Conservation (phyloP, 2,797 vertebrate species). For the Chrysolophus pictus region DNA sequence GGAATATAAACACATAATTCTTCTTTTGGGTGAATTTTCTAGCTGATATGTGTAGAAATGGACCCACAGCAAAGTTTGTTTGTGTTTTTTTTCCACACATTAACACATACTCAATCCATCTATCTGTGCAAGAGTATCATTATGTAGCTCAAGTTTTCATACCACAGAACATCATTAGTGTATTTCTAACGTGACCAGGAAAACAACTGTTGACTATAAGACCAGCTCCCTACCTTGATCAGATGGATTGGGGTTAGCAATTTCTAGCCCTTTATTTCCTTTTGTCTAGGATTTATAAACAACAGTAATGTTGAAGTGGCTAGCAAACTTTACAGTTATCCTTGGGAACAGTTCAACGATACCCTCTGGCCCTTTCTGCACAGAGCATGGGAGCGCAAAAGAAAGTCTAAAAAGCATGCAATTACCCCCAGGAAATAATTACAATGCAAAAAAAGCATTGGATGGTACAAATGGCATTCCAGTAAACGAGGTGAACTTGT, state of each 20-base stretch:
- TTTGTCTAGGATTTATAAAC: slow-evolving; percentile 5
- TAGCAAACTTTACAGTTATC: slow-evolving; percentile 24
- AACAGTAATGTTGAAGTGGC: neutral
- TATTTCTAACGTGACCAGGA: neutral
- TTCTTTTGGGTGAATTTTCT: neutral
- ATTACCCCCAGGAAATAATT: slow-evolving; percentile 68
- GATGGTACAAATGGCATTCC: slow-evolving; percentile 64
- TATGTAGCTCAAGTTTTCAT: neutral
- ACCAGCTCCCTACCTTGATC: neutral
- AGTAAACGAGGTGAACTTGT: slow-evolving; percentile 66
- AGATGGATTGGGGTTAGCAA: neutral
- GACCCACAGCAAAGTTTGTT: fast-evolving
- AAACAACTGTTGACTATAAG: neutral
- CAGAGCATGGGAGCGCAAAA: slow-evolving; percentile 61
- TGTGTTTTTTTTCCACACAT: fast-evolving
- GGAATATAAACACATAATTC: neutral
- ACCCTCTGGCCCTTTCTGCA: slow-evolving; percentile 28
- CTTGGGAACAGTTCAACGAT: slow-evolving; percentile 55
- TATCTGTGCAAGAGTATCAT: fast-evolving
- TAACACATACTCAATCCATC: neutral
- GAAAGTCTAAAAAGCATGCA: slow-evolving; percentile 64
- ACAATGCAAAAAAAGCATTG: slow-evolving; percentile 58
- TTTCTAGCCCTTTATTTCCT: neutral
- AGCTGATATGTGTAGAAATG: neutral
- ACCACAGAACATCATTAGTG: neutral